These are phyloP conservation scores for Chlorodrepanis virens DNA, from an alignment of 2,113 vertebrate species.

Conservation along the genomic window DNA sequence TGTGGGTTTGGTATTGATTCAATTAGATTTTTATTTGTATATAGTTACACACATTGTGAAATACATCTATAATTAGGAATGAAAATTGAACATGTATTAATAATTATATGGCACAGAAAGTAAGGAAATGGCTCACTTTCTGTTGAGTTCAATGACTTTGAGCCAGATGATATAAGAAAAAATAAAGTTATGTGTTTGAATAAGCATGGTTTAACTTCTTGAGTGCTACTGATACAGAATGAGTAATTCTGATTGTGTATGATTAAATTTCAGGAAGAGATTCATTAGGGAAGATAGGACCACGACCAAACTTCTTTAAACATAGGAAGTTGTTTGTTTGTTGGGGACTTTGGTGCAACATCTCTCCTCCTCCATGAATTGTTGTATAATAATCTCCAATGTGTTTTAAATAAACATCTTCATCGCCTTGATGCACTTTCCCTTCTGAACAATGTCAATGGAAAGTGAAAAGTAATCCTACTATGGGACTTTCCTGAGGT, in stretches of 20 bases:
- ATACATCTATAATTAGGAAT: neutral
- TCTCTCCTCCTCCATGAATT: neutral
- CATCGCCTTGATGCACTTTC: neutral
- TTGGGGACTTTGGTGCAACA: neutral
- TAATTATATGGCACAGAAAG: neutral
- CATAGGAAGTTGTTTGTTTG: neutral
- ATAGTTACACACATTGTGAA: neutral
- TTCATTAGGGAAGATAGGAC: neutral
- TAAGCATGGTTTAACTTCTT: neutral
- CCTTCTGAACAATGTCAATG: neutral
- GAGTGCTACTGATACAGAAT: neutral
- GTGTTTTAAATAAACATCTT: neutral
- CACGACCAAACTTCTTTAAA: neutral
- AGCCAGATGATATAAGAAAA: neutral
- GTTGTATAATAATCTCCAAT: neutral
- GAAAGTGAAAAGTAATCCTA: neutral
- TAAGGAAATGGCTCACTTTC: neutral
- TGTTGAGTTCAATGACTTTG: neutral
- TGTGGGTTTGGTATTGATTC: neutral
- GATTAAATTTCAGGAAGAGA: conserved; percentile 37
- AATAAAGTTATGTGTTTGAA: neutral
- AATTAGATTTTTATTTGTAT: neutral
- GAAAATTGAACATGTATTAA: neutral
- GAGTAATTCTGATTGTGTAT: conserved; percentile 11
- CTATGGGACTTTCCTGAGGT: neutral